Evolutionary conservation across 64 coral and sea anemone genomes (phyloP), one percentile per base, ranked within the genome.

Genomic region (Porites lutea): DNA sequence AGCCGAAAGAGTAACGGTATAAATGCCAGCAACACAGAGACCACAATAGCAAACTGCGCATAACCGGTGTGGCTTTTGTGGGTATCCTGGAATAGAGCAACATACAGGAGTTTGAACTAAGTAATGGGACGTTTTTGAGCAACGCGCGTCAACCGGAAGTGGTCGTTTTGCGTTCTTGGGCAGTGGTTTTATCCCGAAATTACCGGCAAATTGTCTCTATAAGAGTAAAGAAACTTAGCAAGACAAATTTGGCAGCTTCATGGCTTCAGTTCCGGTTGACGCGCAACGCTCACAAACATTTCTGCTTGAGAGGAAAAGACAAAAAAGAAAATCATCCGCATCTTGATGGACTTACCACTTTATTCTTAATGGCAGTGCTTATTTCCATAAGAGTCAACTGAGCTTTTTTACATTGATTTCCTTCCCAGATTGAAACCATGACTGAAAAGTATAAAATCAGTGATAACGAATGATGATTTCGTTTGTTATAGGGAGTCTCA

Each of bases 351-450:
- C 83, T 93, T 92, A 98, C 96, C 87, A 98, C 91, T 98, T 98
- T 98, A 73, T 82, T 95, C 8, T 87, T 82, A 44, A 98, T 98
- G 11, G 94, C 91, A 9, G 96, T 91, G 48, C 96, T 98, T 49
- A 98, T 95, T 45, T 98, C 96, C 78, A 98, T 75, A 9, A 98
- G 87, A 21, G 96, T 95, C 27, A 98, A 19, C 65, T 93, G 93
- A 46, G 94, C 96, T 82, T 93, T 93, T 88, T 98, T 95, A 67
- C 93, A 95, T 51, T 98, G 96, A 13, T 90, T 83, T 45, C 93
- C 94, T 82, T 98, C 96, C 96, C 96, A 98, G 59, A 98, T 89
- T 62, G 96, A 98, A 4, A 95, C 96, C 90, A 95, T 98, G 45
- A 98, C 96, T 98, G 70, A 7, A 77, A 37, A 37, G 58, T 60